Percentiles rank a stretch among this genome's conserved stretches.
Conservation (phyloP, 2,888 invertebrate species). For the Diadegma fenestrale region DNA sequence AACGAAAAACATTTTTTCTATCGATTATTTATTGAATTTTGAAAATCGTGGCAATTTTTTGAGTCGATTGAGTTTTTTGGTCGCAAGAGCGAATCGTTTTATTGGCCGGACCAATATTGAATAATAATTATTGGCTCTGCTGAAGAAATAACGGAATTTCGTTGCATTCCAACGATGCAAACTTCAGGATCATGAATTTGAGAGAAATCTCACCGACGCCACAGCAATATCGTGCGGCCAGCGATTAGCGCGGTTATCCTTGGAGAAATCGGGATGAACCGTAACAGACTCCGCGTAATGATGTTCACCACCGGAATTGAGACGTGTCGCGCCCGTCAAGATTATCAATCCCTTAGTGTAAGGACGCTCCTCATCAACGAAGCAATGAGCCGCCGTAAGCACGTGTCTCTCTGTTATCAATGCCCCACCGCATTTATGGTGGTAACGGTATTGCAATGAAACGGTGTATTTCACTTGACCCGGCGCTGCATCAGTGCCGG, state of each 20-base stretch:
- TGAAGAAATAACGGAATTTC: too few relatives aligned
- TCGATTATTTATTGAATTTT: too few relatives aligned
- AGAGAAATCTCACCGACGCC: slow-evolving; percentile 32
- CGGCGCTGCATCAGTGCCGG: neutral
- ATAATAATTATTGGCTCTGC: too few relatives aligned
- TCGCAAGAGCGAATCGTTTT: too few relatives aligned
- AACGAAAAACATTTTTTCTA: too few relatives aligned
- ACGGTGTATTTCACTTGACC: slow-evolving; percentile 73
- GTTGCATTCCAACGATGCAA: too few relatives aligned
- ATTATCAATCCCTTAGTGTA: slow-evolving; percentile 60
- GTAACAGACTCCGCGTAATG: slow-evolving; percentile 65
- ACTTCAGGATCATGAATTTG: neutral
- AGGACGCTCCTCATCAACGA: slow-evolving; percentile 58
- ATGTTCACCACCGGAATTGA: slow-evolving; percentile 63
- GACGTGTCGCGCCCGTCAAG: slow-evolving; percentile 56
- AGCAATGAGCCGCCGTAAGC: slow-evolving; percentile 76
- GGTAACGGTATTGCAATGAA: slow-evolving; percentile 64
- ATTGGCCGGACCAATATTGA: too few relatives aligned
- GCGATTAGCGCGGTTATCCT: slow-evolving; percentile 29
- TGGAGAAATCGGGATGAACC: slow-evolving; percentile 56
- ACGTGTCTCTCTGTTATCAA: slow-evolving; percentile 72
- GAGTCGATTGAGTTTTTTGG: too few relatives aligned
- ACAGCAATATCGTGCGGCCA: slow-evolving; percentile 54
- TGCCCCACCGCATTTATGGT: slow-evolving; percentile 73
- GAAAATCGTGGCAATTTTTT: too few relatives aligned